Conservation (phyloP, 2,888 invertebrate genomes). For the Alviniconcha strummeri region DNA sequence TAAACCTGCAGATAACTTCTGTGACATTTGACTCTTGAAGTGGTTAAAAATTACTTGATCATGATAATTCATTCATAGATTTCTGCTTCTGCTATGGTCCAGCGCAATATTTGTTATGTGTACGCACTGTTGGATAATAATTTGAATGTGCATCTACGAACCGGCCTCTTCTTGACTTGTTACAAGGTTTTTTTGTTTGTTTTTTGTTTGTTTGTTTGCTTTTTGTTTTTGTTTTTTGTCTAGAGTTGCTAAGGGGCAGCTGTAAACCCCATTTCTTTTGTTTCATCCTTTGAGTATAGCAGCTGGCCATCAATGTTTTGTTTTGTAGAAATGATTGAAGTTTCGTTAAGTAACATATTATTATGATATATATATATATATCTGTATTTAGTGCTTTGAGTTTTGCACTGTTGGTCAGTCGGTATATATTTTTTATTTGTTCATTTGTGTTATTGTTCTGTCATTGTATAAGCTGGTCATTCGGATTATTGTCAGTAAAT, state of each 20-base stretch:
- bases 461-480: constrained; percentile 33
- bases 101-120: constrained; percentile 10
- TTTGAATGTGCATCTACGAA: background rate
- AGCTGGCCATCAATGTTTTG: background rate
- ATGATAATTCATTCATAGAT: background rate
- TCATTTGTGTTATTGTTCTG: constrained; percentile 25
- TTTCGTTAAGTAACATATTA: background rate
- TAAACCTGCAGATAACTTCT: too few species aligned
- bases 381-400: constrained; percentile 28
- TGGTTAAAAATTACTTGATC: too few species aligned
- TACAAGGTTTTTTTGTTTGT: too few species aligned
- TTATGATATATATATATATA: too few species aligned
- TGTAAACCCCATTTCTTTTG: background rate
- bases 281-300: background rate
- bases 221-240: background rate
- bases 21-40: too few species aligned
- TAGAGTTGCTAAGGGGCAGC: background rate
- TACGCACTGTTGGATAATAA: background rate
- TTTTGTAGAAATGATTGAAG: too few species aligned
- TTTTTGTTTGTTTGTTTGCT: background rate
- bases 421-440: constrained; percentile 7
- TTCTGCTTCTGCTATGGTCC: background rate
- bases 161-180: background rate
- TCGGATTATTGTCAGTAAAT: constrained; percentile 25
- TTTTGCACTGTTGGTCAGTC: constrained; percentile 28